These are phyloP conservation scores for Melipona bicolor DNA, from an alignment of 2,888 invertebrate genomes.

Conservation along the genomic window DNA sequence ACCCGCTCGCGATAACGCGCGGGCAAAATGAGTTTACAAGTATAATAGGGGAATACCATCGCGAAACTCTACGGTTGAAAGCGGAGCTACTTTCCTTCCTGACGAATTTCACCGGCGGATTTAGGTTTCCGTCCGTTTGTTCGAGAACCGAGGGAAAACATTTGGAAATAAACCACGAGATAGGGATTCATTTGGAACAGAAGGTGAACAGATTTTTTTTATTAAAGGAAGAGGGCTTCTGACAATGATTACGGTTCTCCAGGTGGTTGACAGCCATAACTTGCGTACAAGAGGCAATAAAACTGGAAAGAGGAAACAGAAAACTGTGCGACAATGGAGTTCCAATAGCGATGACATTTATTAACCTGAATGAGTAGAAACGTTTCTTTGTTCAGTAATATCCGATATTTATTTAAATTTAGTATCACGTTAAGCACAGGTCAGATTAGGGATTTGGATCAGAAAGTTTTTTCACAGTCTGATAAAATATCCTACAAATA, in stretches of 20 bases:
- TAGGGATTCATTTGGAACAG: neutral
- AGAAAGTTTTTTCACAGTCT: too few relatives aligned
- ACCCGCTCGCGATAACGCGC: neutral
- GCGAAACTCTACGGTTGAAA: neutral
- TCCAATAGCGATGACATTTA: too few relatives aligned
- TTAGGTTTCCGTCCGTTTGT: constrained; percentile 16
- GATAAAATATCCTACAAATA: too few relatives aligned
- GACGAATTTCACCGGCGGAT: neutral
- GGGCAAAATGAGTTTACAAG: neutral
- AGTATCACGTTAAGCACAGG: too few relatives aligned
- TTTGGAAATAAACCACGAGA: constrained; percentile 1
- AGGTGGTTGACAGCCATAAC: neutral
- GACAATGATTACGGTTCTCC: neutral
- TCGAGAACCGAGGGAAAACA: neutral
- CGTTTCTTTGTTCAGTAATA: too few relatives aligned
- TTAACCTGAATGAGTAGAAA: too few relatives aligned
- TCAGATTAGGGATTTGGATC: too few relatives aligned
- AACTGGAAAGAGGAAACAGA: too few relatives aligned
- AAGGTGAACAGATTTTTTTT: neutral
- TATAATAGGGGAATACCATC: neutral
- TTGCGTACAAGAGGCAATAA: too few relatives aligned
- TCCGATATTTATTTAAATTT: too few relatives aligned
- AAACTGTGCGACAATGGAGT: too few relatives aligned
- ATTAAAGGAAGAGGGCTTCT: too few relatives aligned
- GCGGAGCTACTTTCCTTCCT: neutral